phyloP scores from a whole-genome alignment of 2,113 vertebrate genomes.

The Hippolais icterina region DNA sequence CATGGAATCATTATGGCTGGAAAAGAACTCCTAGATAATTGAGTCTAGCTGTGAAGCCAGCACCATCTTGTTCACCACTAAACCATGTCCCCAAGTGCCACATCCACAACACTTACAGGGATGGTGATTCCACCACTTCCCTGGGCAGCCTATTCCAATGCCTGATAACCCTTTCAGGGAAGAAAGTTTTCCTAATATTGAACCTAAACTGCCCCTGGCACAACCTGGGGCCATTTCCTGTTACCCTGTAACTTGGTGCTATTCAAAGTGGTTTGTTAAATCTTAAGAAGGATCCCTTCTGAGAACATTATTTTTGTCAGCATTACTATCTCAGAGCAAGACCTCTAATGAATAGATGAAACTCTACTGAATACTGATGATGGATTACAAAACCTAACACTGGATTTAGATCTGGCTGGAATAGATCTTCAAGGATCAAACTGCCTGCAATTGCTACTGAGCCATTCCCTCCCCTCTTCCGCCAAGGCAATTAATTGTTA shows the following conservation, averaged over 20 bases:
- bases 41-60: background rate
- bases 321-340: background rate
- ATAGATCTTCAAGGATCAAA: background rate
- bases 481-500: background rate
- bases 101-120: background rate
- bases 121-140: background rate
- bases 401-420: background rate
- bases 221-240: background rate
- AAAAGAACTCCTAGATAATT: background rate
- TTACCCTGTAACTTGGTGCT: background rate
- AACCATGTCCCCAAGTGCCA: background rate
- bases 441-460: background rate
- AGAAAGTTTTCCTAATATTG: background rate
- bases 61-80: background rate
- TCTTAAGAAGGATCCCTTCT: background rate
- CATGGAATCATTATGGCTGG: background rate
- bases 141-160: background rate
- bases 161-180: background rate
- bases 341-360: background rate
- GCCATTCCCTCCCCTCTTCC: background rate
- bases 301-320: background rate
- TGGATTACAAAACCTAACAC: background rate
- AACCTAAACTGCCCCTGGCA: background rate
- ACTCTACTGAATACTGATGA: background rate
- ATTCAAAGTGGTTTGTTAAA: background rate